A percentile compares a stretch with the other conserved stretches of the same genome.
These are phyloP conservation scores for Penaeus chinensis DNA, from an alignment of 1,140 invertebrate species.

Conservation along the genomic window DNA sequence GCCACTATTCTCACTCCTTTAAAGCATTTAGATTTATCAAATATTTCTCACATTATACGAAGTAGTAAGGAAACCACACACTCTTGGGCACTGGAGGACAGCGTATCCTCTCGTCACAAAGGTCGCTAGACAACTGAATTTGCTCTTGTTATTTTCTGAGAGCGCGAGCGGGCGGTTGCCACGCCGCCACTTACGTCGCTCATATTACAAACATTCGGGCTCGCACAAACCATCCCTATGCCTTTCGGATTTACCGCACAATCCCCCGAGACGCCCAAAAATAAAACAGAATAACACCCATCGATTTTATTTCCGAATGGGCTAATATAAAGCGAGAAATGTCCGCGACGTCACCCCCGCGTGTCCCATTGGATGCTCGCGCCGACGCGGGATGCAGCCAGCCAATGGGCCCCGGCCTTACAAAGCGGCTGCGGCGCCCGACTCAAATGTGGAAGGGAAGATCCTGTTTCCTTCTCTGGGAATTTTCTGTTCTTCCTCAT, in stretches of 20 bases:
- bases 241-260: too few species aligned
- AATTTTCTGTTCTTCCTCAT: too few species aligned
- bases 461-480: background rate
- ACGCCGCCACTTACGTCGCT: too few species aligned
- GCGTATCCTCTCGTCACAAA: background rate
- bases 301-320: background rate
- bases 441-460: background rate
- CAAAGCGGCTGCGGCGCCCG: background rate
- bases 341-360: background rate
- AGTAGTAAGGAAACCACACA: background rate
- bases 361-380: background rate
- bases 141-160: too few species aligned
- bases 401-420: background rate
- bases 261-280: background rate
- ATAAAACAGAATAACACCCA: background rate
- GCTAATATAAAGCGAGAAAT: background rate
- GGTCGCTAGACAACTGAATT: background rate
- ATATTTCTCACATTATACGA: slow-evolving; percentile 10
- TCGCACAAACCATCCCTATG: too few species aligned
- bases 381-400: background rate
- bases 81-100: background rate
- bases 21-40: slow-evolving; percentile 4
- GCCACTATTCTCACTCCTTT: slow-evolving; percentile 2
- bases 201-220: too few species aligned
- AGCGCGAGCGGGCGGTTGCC: too few species aligned